Evolutionary conservation across 30 jellyfish, hydroid and myxozoan genomes (phyloP), one percentile per base, ranked within the genome.

Genomic region (Hydractinia symbiolongicarpus): DNA sequence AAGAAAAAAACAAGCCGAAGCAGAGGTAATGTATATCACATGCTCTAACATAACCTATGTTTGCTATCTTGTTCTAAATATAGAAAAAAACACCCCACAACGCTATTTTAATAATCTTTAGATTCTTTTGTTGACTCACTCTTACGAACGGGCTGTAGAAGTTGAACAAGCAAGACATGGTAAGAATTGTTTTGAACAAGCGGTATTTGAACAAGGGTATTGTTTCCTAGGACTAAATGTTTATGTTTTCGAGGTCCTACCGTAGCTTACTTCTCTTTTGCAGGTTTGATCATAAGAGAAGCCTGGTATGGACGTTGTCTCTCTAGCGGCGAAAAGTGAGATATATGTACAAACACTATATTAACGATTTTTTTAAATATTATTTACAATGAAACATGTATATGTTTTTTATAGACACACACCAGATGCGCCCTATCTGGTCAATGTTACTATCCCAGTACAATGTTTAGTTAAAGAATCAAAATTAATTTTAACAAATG

Each of bases 381-480:
- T 30, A 30, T 30, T 30, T 30, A 30, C 44, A 30, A 30, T 30
- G 44, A 30, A 30, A 30, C 44, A 30, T 30, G 44, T 30, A 30
- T 30, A 30, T 30, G 44, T 30, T 30, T 30, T 30, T 30, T 30
- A 30, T 30, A 30, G 44, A 30, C 44, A 30, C 44, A 2, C 44
- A 2, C 44, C 44, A 30, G 44, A 30, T 30, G 44, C 44, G 44
- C 44, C 44, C 8, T 15, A 21, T 17, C 44, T 72, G 62, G 44
- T 44, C n/a, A 95, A 92, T 77, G 98, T 92, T 61, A 83, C 93
- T 8, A 66, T 92, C 1, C 95, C 96, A 49, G 86, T 92, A 9
- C 98, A 92, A 66, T 92, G 98, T 61, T 90, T 92, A 64, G 98
- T 92, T 20, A 83, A 81, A 72, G 91, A 84, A 53, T 92, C 98